Evolutionary conservation across 2,113 vertebrate species (phyloP).

Genomic region (Tonatia bakeri): DNA sequence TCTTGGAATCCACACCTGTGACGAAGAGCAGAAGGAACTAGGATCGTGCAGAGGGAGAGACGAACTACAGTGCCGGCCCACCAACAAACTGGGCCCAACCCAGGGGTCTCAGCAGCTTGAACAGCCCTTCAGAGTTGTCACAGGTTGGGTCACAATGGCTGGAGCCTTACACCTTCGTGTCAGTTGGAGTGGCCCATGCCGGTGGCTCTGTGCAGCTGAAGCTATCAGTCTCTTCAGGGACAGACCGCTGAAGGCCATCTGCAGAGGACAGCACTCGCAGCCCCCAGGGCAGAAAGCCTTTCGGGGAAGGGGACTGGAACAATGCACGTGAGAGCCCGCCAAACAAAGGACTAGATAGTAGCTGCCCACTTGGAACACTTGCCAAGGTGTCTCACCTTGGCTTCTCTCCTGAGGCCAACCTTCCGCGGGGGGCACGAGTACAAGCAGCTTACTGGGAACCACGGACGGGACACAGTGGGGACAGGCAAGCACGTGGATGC

Average conservation of each 20-base stretch:
- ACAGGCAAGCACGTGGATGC: neutral
- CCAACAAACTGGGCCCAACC: fast-evolving
- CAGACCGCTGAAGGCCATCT: too few species aligned
- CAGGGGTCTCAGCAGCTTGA: neutral
- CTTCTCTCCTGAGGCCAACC: neutral
- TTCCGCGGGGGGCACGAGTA: neutral
- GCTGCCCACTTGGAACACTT: neutral
- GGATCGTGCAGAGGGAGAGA: neutral
- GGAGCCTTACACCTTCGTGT: neutral
- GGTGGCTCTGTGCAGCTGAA: neutral
- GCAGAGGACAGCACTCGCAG: neutral
- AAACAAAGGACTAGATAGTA: fast-evolving
- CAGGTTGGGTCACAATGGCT: neutral
- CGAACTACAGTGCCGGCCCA: neutral
- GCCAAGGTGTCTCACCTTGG: neutral
- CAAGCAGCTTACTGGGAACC: neutral
- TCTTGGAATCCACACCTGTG: neutral
- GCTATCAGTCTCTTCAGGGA: neutral
- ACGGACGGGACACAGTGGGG: fast-evolving
- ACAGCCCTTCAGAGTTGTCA: too few species aligned
- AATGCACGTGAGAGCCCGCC: fast-evolving
- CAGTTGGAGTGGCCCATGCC: fast-evolving
- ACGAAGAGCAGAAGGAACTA: neutral
- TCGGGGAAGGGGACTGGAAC: neutral
- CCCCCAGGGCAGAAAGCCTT: neutral